Base-by-base conservation (phyloP, 2,888 invertebrate genomes). In the Gastrophysa polygoni region DNA sequence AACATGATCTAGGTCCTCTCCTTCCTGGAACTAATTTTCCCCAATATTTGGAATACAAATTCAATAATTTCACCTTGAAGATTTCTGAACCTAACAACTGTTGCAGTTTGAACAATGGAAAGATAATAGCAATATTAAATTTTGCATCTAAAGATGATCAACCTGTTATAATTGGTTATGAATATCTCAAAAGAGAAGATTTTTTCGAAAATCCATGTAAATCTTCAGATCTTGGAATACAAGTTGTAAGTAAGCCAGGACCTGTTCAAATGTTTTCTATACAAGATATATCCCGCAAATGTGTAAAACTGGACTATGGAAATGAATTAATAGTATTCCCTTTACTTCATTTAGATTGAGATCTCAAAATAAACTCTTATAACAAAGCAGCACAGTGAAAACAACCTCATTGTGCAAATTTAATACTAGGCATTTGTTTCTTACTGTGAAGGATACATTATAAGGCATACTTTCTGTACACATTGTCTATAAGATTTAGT, bases 21-120 rank as follows among this genome's bases (percentile, higher is more conserved):
- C 57, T 57, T 50, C 43, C 18, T 57, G 49, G 49, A 49, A 57
- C 57, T 1, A 57, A 49, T 18, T 57, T 24, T 50, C 57, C 57
- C 18, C 57, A 50, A 28, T 54, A 48, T 48, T 32, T 38, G 24
- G 54, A 55, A 54, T 17, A 29, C 16, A 21, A 32, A 54, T 59
- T 54, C 18, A 10, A 47, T 38, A 17, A 47, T n/a, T 59, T 34
- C 34, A 59, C 24, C 1, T 59, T 54, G 32, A 55, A 59, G 20
- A 54, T 48, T 24, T 48, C 38, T 54, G 59, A 59, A 48, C 59
- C 48, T 21, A 38, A 59, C 48, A 59, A 59, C 44, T 54, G 54
- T n/a, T 59, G 54, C 14, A 24, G 34, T 48, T 54, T 59, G 38
- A 54, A 38, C 11, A 47, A 48, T 54, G 59, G 48, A 20, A 54